phyloP scores from a whole-genome alignment of 2,797 vertebrate species.

The Malurus splendens region DNA sequence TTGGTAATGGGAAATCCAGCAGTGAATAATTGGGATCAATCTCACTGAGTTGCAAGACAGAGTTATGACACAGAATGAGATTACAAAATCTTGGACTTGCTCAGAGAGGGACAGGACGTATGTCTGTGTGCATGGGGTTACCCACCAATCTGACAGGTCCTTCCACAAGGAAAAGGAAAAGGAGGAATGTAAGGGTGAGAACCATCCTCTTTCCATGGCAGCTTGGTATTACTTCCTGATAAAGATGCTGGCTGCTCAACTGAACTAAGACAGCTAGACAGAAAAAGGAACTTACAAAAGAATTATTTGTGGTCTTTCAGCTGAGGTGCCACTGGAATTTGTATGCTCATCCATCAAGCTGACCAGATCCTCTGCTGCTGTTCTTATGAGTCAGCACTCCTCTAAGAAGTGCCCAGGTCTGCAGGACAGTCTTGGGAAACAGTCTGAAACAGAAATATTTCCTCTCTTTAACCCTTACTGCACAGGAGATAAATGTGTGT shows the following conservation, averaged over 20 bases:
- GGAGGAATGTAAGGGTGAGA: background rate
- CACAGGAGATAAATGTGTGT: background rate
- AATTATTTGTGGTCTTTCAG: background rate
- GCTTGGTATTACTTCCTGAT: background rate
- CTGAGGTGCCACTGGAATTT: background rate
- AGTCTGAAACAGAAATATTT: background rate
- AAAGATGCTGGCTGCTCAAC: background rate
- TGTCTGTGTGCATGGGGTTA: background rate
- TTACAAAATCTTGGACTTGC: background rate
- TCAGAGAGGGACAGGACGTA: background rate
- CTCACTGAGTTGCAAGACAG: background rate
- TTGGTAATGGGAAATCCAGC: background rate
- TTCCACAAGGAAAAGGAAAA: background rate
- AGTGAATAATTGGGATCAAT: background rate
- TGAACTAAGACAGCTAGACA: background rate
- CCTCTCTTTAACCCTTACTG: background rate
- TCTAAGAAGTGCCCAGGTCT: background rate
- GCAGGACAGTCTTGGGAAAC: background rate
- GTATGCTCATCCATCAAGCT: fast-evolving
- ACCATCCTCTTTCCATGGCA: background rate
- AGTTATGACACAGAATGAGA: background rate
- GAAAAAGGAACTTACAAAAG: background rate
- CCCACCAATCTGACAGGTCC: background rate
- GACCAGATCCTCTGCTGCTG: background rate
- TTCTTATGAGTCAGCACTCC: background rate